Percentiles rank a stretch among this genome's conserved stretches.
These are phyloP conservation scores for Cephalopholis sonnerati DNA, from an alignment of 2,113 vertebrate genomes.

Conservation along the genomic window DNA sequence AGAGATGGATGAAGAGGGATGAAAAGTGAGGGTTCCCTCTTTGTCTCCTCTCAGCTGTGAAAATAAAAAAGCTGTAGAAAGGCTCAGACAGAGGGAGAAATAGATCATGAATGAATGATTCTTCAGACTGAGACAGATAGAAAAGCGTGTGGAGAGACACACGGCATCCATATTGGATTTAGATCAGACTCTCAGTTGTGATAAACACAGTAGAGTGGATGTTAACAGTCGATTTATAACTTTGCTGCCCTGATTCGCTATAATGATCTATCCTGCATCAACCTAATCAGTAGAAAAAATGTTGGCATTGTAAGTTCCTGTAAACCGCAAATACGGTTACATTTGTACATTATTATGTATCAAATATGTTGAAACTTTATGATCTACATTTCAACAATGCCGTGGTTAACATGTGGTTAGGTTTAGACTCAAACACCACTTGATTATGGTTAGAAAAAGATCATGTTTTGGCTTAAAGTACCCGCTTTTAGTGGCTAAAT, in stretches of 20 bases:
- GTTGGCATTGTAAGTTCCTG: too few relatives aligned
- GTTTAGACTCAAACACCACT: too few relatives aligned
- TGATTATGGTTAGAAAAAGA: too few relatives aligned
- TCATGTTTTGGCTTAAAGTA: too few relatives aligned
- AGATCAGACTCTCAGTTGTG: not conserved
- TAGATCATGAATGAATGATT: not conserved
- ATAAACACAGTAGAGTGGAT: not conserved
- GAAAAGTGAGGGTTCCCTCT: not conserved
- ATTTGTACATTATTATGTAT: too few relatives aligned
- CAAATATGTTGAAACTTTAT: too few relatives aligned
- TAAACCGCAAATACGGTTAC: too few relatives aligned
- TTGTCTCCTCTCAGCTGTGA: slow-evolving; percentile 2
- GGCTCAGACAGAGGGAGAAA: not conserved
- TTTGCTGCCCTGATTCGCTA: not conserved
- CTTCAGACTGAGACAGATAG: not conserved
- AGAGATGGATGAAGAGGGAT: not conserved
- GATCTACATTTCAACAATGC: too few relatives aligned
- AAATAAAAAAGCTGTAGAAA: not conserved
- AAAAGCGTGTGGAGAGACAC: not conserved
- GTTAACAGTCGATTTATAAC: not conserved
- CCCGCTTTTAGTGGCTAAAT: too few relatives aligned
- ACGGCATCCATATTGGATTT: not conserved
- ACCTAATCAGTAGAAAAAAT: too few relatives aligned
- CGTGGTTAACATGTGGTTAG: too few relatives aligned
- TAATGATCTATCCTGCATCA: not conserved